Base-by-base conservation (phyloP, 1,140 invertebrate species). In the Leptinotarsa texana region DNA sequence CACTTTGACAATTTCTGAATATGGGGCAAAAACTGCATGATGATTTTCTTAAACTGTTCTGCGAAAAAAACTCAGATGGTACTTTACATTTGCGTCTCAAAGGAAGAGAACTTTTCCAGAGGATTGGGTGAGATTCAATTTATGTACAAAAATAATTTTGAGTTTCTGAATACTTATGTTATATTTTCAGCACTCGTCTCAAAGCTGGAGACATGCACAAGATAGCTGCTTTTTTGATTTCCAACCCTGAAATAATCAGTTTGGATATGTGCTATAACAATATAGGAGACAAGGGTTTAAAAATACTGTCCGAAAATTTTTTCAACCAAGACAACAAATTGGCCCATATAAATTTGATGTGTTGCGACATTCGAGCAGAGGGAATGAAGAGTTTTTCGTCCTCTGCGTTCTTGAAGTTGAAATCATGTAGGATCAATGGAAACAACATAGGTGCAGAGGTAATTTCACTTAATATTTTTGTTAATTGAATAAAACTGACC, bases 191-290 rank as follows among this genome's bases (percentile, higher is more conserved):
- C 1, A 78, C 80, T 71, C 82, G 88, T 49, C 82, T 90, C 15
- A 70, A 80, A 18, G 85, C 88, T 69, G 74, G 77, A 17, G 89
- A 90, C 72, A 84, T 90, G 11, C 78, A 80, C 51, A 83, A 84
- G 27, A 84, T 90, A 11, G 81, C 83, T 18, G 27, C 81, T 6
- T 90, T 89, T 75, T 72, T 90, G 2, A 79, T 79, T 62, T 80
- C 85, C 49, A 79, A 86, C 75, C 81, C 85, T 3, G 82, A 86
- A 66, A 78, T 91, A 5, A 85, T 83, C 0, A 86, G 83, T 27
- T 4, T 91, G 3, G 87, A 88, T 77, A 82, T 91, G 18, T 82
- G 85, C 17, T 89, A 88, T 75, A 91, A 91, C 72, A 69, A 86
- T 71, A 87, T 91, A 13, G 87, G 85, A 0, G 85, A 88, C 75